Evolutionary conservation across 2,113 vertebrate species (phyloP), one percentile per base, ranked within the genome.

Genomic region (Vombatus ursinus): DNA sequence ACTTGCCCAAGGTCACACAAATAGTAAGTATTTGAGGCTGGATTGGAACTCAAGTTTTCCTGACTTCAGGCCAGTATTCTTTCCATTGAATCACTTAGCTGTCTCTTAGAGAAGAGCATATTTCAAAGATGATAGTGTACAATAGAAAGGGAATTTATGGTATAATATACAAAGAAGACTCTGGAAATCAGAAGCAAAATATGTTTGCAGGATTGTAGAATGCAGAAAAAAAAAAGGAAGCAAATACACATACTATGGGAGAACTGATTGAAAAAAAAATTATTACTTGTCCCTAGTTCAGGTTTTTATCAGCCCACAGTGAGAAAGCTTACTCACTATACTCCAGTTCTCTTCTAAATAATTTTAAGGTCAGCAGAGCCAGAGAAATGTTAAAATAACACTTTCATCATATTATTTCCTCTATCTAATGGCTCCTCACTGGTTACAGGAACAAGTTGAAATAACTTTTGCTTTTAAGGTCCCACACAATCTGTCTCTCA

Each of bases 41-140:
- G 90, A 52, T 51, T 77, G n/a, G 61, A 77, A 77, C 31, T 77
- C 37, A 77, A 19, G 37, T n/a, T 14, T 37, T 77, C 31, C 37
- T 77, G 61, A n/a, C 5, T n/a, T 37, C 31, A 68, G 10, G 31
- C 31, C 57, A 68, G 28, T 68, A 37, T 37, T n/a, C 4, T n/a
- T 16, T 77, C 37, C 14, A n/a, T 7, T 77, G 61, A 14, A 68
- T 16, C 31, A 68, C 16, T 26, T 54, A 57, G 28, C 31, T 68
- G 57, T 37, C 0, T 68, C 10, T 14, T 68, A 68, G 57, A 68
- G 57, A 68, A 68, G 11, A 25, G 48, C 5, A 90, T 50, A 93
- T 95, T 51, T 48, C 48, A 90, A 94, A 92, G 49, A 92, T 89
- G 14, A n/a, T 31, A 95, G 31, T 91, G 84, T 93, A 37, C 89